A percentile compares a stretch with the other conserved stretches of the same genome.
These are phyloP conservation scores for Drosophila willistoni DNA, from an alignment of 1,140 invertebrate genomes.

Conservation along the genomic window DNA sequence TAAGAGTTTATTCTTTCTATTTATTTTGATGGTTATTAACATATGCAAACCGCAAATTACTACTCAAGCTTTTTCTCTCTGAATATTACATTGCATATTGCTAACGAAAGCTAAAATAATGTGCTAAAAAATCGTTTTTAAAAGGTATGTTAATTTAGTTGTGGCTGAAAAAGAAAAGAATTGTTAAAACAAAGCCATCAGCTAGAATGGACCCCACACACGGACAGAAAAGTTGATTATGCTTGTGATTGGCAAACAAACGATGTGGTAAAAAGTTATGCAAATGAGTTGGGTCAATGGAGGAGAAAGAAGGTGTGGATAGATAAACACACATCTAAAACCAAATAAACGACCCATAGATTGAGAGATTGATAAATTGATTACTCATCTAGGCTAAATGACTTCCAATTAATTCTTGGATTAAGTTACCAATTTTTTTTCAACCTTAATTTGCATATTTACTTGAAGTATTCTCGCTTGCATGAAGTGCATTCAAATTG, in stretches of 20 bases:
- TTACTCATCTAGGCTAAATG: conserved; percentile 54
- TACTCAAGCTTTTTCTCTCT: background rate
- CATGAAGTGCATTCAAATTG: conserved; percentile 1
- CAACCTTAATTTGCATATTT: conserved; percentile 47
- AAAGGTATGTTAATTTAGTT: background rate
- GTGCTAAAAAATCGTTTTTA: background rate
- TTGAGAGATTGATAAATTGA: background rate
- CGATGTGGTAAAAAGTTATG: conserved; percentile 22
- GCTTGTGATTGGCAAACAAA: conserved; percentile 5
- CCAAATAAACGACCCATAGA: background rate
- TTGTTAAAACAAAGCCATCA: background rate
- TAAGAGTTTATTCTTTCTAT: too few species aligned
- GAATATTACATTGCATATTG: background rate
- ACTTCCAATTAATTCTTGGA: conserved; percentile 13
- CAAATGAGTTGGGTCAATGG: conserved; percentile 34
- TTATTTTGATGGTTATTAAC: too few species aligned
- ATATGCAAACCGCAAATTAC: background rate
- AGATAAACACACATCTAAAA: conserved; percentile 5
- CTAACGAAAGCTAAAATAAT: background rate
- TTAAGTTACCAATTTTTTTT: conserved; percentile 49
- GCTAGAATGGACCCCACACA: conserved; percentile 22
- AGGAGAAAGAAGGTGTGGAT: conserved; percentile 3
- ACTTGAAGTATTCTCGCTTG: conserved; percentile 9
- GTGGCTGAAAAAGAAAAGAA: background rate
- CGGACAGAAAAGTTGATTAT: background rate